phyloP scores from a whole-genome alignment of 1,140 invertebrate species.

The Scaptomyza montana region DNA sequence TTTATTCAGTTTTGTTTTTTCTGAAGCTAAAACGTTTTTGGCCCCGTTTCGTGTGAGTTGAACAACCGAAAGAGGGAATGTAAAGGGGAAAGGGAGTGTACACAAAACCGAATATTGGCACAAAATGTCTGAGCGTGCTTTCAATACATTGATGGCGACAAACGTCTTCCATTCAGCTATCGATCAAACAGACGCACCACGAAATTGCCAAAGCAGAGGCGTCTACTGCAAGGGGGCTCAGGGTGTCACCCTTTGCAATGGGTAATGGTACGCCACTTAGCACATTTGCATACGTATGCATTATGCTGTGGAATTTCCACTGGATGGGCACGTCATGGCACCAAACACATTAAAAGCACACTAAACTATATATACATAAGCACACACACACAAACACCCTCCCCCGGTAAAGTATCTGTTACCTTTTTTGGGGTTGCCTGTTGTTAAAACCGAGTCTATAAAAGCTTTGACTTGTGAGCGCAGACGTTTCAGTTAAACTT shows the following conservation, averaged over 20 bases:
- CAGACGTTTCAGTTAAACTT: conserved; percentile 71
- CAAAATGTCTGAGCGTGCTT: conserved; percentile 66
- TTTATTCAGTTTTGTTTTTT: conserved; percentile 40
- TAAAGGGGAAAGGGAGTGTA: background rate
- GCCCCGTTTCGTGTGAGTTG: conserved; percentile 66
- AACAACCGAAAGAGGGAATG: conserved; percentile 52
- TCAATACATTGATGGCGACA: conserved; percentile 63
- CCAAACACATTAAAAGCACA: conserved; percentile 79
- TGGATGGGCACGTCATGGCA: conserved; percentile 75
- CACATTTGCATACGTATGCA: conserved; percentile 55
- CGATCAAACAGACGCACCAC: conserved; percentile 67
- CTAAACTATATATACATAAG: conserved; percentile 62
- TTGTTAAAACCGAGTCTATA: conserved; percentile 68
- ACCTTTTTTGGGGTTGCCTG: conserved; percentile 12
- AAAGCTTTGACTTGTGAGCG: conserved; percentile 57
- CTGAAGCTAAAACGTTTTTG: conserved; percentile 56
- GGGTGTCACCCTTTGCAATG: conserved; percentile 4
- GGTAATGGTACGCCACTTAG: conserved; percentile 33
- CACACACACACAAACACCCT: background rate
- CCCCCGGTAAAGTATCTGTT: background rate
- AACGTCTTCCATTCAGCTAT: conserved; percentile 51
- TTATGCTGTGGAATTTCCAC: conserved; percentile 67
- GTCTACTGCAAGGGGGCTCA: conserved; percentile 4
- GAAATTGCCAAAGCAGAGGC: conserved; percentile 13
- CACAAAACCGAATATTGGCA: conserved; percentile 61